These are phyloP conservation scores for Orchesella flavescens DNA, from an alignment of 2,888 invertebrate species.

Conservation along the genomic window DNA sequence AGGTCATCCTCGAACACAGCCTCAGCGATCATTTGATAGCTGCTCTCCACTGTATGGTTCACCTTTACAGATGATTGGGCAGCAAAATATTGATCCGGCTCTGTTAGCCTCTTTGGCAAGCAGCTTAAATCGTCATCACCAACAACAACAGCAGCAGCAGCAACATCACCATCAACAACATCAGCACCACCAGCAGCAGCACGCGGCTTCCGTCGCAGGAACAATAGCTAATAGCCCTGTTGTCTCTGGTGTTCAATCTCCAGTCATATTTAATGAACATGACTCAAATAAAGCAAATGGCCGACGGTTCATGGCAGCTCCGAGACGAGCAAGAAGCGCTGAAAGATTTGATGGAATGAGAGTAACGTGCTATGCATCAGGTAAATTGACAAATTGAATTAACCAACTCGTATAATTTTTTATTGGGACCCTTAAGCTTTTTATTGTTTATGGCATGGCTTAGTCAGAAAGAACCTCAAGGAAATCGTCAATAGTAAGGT, in stretches of 20 bases:
- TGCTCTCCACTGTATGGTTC: conserved; percentile 42
- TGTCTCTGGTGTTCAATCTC: conserved; percentile 46
- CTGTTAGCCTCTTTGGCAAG: conserved; percentile 48
- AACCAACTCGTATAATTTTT: too few relatives aligned
- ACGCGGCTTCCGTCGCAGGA: conserved; percentile 29
- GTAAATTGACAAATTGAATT: conserved; percentile 45
- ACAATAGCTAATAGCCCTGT: conserved; percentile 35
- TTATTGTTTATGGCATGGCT: too few relatives aligned
- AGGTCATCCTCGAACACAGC: conserved; percentile 51
- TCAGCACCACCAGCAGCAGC: conserved; percentile 23
- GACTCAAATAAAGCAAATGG: conserved; percentile 67
- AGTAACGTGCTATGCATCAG: conserved; percentile 69
- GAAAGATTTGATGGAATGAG: conserved; percentile 73
- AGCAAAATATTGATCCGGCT: conserved; percentile 59
- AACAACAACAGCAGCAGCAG: conserved; percentile 41
- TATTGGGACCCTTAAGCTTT: too few relatives aligned
- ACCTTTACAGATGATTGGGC: conserved; percentile 41
- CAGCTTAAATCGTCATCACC: conserved; percentile 47
- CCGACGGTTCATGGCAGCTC: conserved; percentile 69
- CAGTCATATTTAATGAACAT: conserved; percentile 69
- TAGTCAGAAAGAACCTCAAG: too few relatives aligned
- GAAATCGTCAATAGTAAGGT: too few relatives aligned
- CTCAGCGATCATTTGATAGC: conserved; percentile 48
- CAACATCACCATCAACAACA: conserved; percentile 29
- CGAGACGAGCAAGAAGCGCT: conserved; percentile 72